These are phyloP conservation scores for Mesorhabditis belari DNA, from an alignment of 2,888 invertebrate genomes.

Conservation along the genomic window DNA sequence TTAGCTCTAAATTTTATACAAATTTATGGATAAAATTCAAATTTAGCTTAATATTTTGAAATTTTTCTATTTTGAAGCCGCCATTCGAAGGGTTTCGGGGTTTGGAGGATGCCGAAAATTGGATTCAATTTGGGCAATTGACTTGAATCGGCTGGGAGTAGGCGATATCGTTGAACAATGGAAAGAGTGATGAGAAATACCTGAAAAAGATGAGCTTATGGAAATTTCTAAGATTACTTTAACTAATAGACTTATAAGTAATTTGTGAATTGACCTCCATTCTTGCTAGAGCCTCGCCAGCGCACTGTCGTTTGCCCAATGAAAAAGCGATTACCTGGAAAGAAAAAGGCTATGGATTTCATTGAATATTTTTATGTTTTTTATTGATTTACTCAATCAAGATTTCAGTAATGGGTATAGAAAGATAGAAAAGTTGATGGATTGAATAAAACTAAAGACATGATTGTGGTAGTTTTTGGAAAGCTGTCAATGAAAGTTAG, in stretches of 20 bases:
- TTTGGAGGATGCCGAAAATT: background rate
- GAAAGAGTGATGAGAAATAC: conserved; percentile 5
- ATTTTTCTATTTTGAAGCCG: background rate
- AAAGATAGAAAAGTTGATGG: too few relatives aligned
- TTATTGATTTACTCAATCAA: background rate
- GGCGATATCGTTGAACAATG: conserved; percentile 2
- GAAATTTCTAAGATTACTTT: background rate
- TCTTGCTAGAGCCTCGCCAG: conserved; percentile 2
- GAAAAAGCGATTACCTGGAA: conserved; percentile 7
- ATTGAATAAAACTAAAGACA: background rate
- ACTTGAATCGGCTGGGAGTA: background rate
- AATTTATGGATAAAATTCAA: too few relatives aligned
- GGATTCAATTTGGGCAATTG: background rate
- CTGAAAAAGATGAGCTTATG: background rate
- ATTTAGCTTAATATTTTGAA: too few relatives aligned
- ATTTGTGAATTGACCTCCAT: too few relatives aligned
- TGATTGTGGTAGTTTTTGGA: background rate
- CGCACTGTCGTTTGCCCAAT: conserved; percentile 6
- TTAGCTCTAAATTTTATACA: too few relatives aligned
- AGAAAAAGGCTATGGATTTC: background rate
- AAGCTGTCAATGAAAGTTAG: background rate
- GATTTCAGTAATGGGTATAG: background rate
- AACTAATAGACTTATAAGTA: too few relatives aligned
- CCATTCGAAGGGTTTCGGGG: background rate
- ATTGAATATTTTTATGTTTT: background rate